Conservation (phyloP, 2,113 vertebrate genomes). For the Callionymus lyra region DNA sequence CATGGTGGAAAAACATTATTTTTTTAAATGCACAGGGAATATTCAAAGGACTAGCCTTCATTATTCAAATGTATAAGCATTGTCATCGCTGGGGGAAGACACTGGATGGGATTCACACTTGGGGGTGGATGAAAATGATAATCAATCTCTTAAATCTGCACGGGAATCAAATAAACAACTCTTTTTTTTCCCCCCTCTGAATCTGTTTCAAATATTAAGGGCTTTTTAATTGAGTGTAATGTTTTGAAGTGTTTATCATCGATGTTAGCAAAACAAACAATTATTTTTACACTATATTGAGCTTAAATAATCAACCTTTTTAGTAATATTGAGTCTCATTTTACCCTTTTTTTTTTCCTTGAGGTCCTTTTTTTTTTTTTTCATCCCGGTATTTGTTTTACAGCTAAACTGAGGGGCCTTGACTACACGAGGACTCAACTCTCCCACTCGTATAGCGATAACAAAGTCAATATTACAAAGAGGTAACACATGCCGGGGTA, state of each 20-base stretch:
- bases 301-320: too few relatives aligned
- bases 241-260: too few relatives aligned
- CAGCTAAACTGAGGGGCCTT: conserved; percentile 49
- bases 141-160: conserved; percentile 59
- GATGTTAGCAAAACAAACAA: too few relatives aligned
- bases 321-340: too few relatives aligned
- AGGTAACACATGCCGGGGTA: conserved; percentile 70
- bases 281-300: too few relatives aligned
- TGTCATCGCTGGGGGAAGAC: conserved; percentile 63
- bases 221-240: too few relatives aligned
- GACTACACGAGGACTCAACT: conserved; percentile 45
- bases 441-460: conserved; percentile 67
- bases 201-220: too few relatives aligned
- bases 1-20: conserved; percentile 70
- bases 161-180: conserved; percentile 43
- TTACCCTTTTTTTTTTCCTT: too few relatives aligned
- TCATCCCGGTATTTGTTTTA: conserved; percentile 56
- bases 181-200: too few relatives aligned
- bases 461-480: conserved; percentile 71
- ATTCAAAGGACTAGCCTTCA: conserved; percentile 74
- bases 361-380: conserved; percentile 44
- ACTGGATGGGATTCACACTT: conserved; percentile 53
- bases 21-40: conserved; percentile 72
- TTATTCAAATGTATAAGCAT: conserved; percentile 73
- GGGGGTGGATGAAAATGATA: conserved; percentile 49